Conservation (phyloP, 2,888 invertebrate species). For the Gandaritis pyraliata region DNA sequence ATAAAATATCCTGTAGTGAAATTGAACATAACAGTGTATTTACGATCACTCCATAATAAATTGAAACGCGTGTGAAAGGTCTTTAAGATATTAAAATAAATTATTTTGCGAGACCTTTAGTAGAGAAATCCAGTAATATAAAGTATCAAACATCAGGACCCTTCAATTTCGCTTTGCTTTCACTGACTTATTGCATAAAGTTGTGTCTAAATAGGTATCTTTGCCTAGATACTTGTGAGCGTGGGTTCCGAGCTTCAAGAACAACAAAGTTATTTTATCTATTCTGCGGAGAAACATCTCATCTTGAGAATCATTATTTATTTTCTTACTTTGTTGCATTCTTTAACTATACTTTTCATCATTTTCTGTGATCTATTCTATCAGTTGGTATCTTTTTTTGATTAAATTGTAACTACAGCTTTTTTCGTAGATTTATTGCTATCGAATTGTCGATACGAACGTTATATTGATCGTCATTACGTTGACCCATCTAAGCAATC, state of each 20-base stretch:
- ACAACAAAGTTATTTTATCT: constrained; percentile 36
- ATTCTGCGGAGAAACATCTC: constrained; percentile 9
- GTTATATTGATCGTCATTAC: constrained; percentile 7
- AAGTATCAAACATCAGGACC: constrained; percentile 63
- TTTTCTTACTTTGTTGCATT: neutral
- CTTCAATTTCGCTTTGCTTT: constrained; percentile 71
- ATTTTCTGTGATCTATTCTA: neutral
- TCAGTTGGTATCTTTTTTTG: neutral
- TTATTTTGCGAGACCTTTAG: constrained; percentile 64
- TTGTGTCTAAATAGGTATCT: constrained; percentile 62
- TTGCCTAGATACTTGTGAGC: constrained; percentile 45
- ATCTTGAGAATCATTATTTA: neutral
- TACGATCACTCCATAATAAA: constrained; percentile 29
- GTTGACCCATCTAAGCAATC: constrained; percentile 22
- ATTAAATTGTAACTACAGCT: neutral
- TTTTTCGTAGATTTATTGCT: constrained; percentile 2
- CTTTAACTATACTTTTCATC: neutral
- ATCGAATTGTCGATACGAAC: constrained; percentile 12
- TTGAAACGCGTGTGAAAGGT: constrained; percentile 38
- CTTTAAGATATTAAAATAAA: constrained; percentile 52
- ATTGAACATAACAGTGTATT: constrained; percentile 26
- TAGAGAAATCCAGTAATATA: constrained; percentile 69
- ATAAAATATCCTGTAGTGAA: constrained; percentile 19
- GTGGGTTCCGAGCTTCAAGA: constrained; percentile 34
- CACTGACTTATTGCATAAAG: constrained; percentile 69